Evolutionary conservation across 1,140 invertebrate species (phyloP), one percentile per base, ranked within the genome.

Genomic region (Micrasema longulum): DNA sequence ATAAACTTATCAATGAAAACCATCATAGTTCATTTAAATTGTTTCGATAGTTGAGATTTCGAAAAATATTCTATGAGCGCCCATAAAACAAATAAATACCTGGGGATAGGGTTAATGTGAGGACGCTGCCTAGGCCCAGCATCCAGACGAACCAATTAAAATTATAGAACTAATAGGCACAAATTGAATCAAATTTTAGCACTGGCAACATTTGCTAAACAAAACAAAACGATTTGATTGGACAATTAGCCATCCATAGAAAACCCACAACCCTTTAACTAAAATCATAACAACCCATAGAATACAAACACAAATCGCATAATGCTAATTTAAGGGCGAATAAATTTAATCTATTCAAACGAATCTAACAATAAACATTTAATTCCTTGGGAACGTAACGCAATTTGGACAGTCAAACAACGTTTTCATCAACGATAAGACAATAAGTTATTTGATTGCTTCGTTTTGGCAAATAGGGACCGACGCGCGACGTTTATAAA

Each of bases 171-270:
- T n/a, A n/a, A n/a, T n/a, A n/a, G n/a, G 53, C 0, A 2, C 14
- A 7, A 57, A 57, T 38, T 57, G 31, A 16, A 57, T 57, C 20
- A 57, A 36, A 16, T 57, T 57, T 57, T 36, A 57, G n/a, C n/a
- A 35, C 22, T 53, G 36, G 26, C 20, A 35, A 35, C 53, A 57
- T 57, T 31, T 35, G 53, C 36, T 57, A 57, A 35, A 35, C 53
- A 57, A 57, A 57, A 57, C n/a, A n/a, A n/a, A n/a, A n/a, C 53
- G 36, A 35, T 57, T 57, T 57, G 53, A 57, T 57, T 57, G 31
- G 53, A 57, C 53, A 38, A 57, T 57, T 38, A 57, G 53, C 23
- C 26, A 10, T 50, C 3, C 41, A n/a, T 14, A 45, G 48, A 31
- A 31, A 57, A 57, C 3, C 31, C 31, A 31, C 57, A 22, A 41